Evolutionary conservation across 2,888 invertebrate species (phyloP).

Genomic region (Ophioninae sp.): DNA sequence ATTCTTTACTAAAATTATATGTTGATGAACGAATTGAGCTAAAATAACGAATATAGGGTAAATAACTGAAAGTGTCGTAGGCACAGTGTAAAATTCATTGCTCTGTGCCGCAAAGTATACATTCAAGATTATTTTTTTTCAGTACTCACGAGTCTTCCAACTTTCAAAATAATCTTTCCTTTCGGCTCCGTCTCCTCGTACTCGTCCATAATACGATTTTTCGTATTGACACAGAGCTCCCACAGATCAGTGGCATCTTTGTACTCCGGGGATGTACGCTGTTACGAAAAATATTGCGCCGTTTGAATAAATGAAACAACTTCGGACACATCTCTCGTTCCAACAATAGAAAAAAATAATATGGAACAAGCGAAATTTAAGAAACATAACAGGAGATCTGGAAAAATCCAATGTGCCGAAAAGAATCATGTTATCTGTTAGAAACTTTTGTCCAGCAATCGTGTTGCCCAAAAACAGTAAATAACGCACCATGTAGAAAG

Average conservation of each 20-base stretch:
- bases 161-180: slow-evolving; percentile 83
- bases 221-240: slow-evolving; percentile 89
- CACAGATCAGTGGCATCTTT: slow-evolving; percentile 94
- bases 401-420: neutral
- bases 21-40: neutral
- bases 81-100: neutral
- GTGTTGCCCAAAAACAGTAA: slow-evolving; percentile 8
- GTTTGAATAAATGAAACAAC: neutral
- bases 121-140: neutral
- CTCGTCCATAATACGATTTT: slow-evolving; percentile 81
- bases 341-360: too few species aligned
- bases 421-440: neutral
- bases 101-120: neutral
- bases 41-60: neutral
- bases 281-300: slow-evolving; percentile 52
- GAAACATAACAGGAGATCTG: neutral
- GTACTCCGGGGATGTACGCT: slow-evolving; percentile 91
- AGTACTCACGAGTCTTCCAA: slow-evolving; percentile 81
- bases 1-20: neutral
- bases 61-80: slow-evolving; percentile 19
- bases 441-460: neutral
- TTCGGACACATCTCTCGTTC: neutral
- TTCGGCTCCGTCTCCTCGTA: slow-evolving; percentile 83
- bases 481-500: slow-evolving; percentile 90
- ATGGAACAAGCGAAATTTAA: neutral